Evolutionary conservation across 2,797 vertebrate species (phyloP).

Genomic region (Argya squamiceps): DNA sequence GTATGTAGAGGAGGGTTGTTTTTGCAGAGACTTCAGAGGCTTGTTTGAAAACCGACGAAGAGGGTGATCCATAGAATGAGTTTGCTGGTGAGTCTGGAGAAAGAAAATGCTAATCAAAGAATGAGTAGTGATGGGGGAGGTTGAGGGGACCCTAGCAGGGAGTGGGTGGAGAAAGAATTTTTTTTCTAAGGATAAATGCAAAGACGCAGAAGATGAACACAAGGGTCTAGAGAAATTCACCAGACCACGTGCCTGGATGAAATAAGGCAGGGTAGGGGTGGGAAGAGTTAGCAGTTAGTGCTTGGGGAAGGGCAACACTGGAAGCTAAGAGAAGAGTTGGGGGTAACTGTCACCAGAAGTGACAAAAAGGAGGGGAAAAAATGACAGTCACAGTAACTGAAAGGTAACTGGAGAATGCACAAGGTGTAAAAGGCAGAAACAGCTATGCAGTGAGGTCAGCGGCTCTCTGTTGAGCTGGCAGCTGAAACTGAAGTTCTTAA

Average conservation of each 20-base stretch:
- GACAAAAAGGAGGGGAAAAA: not conserved
- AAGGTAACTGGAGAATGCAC: not conserved
- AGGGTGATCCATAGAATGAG: slow-evolving; percentile 4
- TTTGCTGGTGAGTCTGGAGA: not conserved
- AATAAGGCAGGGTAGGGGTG: not conserved
- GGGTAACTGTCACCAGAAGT: not conserved
- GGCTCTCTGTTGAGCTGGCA: not conserved
- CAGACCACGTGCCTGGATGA: not conserved
- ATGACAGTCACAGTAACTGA: not conserved
- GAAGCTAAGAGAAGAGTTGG: not conserved
- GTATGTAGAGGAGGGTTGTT: slow-evolving; percentile 42
- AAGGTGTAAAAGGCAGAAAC: not conserved
- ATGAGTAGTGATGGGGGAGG: not conserved
- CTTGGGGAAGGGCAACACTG: not conserved
- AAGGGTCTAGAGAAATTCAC: not conserved
- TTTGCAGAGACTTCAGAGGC: slow-evolving; percentile 49
- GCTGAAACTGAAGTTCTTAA: not conserved
- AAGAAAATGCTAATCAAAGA: slow-evolving; percentile 34
- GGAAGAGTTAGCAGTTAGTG: not conserved
- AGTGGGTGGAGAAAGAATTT: not conserved
- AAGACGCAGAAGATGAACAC: not conserved
- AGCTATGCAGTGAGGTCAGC: not conserved
- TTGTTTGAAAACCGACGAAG: slow-evolving; percentile 37
- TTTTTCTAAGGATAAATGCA: not conserved
- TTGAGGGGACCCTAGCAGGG: not conserved